phyloP scores from a whole-genome alignment of 2,797 vertebrate genomes.

The Takifugu rubripes region DNA sequence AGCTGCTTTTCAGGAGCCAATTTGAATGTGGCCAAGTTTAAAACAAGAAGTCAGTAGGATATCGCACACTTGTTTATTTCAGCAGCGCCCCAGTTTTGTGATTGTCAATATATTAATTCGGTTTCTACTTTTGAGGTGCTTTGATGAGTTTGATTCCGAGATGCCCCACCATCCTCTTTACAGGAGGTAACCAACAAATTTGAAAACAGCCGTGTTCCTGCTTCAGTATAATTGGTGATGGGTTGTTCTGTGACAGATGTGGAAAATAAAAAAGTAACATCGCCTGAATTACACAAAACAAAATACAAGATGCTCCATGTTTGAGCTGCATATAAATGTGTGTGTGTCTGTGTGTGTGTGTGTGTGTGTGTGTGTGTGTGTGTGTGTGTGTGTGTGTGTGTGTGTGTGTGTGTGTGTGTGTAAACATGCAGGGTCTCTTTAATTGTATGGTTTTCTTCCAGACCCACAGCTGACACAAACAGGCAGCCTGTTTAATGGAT shows the following conservation, averaged over 20 bases:
- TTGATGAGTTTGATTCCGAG: constrained; percentile 72
- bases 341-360: constrained; percentile 41
- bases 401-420: constrained; percentile 58
- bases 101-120: constrained; percentile 73
- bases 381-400: constrained; percentile 52
- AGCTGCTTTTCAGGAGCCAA: background rate
- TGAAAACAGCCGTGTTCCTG: constrained; percentile 69
- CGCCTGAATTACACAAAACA: constrained; percentile 62
- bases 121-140: constrained; percentile 72
- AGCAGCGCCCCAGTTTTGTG: constrained; percentile 44
- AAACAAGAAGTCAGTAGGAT: constrained; percentile 38
- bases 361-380: constrained; percentile 59
- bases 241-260: constrained; percentile 78
- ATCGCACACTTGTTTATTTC: constrained; percentile 58
- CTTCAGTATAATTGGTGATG: constrained; percentile 78
- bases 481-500: constrained; percentile 79
- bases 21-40: constrained; percentile 17
- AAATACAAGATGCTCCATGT: constrained; percentile 68
- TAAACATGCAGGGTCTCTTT: constrained; percentile 72
- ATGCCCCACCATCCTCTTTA: constrained; percentile 72
- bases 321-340: constrained; percentile 73
- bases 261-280: constrained; percentile 48
- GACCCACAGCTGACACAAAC: constrained; percentile 75
- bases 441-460: constrained; percentile 77
- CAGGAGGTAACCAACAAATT: constrained; percentile 74